Evolutionary conservation across 2,113 vertebrate genomes (phyloP), one percentile per base, ranked within the genome.

Genomic region (Nicator chloris): DNA sequence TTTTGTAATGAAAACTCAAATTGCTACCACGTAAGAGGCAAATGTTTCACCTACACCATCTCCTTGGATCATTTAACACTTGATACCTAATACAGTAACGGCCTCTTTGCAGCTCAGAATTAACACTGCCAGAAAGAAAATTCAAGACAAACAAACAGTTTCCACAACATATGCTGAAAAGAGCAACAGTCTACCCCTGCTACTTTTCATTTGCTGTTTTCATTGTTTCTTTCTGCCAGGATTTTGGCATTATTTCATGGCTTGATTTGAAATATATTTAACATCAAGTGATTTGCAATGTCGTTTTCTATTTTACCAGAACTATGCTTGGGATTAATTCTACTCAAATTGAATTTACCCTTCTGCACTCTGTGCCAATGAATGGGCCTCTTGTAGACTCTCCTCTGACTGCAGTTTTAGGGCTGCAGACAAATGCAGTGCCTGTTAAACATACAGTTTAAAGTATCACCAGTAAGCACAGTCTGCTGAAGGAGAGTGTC

Each of bases 201-300:
- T 92, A 88, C 91, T 94, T 86, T 71, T 90, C 90, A 88, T 88
- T 92, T 91, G 92, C 73, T 92, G 45, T 86, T 93, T 92, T 93
- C 89, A 91, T 93, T 96, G 91, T 96, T 88, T 95, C 94, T 91
- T 89, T 89, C 81, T 97, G 94, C 77, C 81, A 86, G 45, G 73
- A 89, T 79, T 93, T 89, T 97, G 95, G 94, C 91, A 33, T 61
- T 68, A 72, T 87, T 95, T 97, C 94, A 95, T 61, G 78, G 45
- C 37, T 72, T 80, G 79, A 94, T 93, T 95, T 86, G 86, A 92
- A 94, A 91, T 95, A 91, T 45, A 96, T 91, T 94, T 87, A 94
- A 95, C 92, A 96, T 73, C 70, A 93, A 96, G 53, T 91, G 78
- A 95, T 72, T 82, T 87, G 87, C 85, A 87, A 71, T 42, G 90